phyloP scores from a whole-genome alignment of 2,113 vertebrate genomes.

The Plectropomus leopardus region DNA sequence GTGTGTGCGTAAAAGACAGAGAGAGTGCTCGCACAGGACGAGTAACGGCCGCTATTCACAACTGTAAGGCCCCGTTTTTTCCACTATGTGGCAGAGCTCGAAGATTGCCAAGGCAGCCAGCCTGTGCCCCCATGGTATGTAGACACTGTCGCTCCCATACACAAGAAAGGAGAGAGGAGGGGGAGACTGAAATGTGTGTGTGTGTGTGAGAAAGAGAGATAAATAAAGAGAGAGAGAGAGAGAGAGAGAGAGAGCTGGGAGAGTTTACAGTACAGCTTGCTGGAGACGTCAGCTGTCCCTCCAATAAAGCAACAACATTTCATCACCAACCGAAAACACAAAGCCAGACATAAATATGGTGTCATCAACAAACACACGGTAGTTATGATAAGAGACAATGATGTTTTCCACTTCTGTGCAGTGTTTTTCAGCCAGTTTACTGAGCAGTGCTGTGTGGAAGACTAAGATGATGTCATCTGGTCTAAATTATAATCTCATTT shows the following conservation, averaged over 20 bases:
- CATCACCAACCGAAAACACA: constrained; percentile 6
- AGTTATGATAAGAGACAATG: constrained; percentile 21
- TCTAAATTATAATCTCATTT: neutral
- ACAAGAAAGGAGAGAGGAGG: constrained; percentile 38
- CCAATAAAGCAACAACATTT: constrained; percentile 29
- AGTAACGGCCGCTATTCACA: constrained; percentile 78
- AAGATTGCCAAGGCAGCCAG: constrained; percentile 84
- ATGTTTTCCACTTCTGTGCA: constrained; percentile 24
- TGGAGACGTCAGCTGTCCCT: constrained; percentile 26
- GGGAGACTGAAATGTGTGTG: constrained; percentile 41
- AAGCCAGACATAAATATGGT: constrained; percentile 38
- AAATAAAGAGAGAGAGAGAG: constrained; percentile 5
- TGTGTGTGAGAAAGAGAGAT: neutral
- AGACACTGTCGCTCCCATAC: constrained; percentile 77
- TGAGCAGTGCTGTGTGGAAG: neutral
- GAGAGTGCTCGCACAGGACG: constrained; percentile 38
- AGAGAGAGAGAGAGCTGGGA: constrained; percentile 4
- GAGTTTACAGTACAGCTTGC: constrained; percentile 61
- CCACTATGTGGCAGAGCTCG: constrained; percentile 73
- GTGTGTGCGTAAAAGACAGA: constrained; percentile 20
- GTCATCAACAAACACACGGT: constrained; percentile 22
- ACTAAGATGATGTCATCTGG: neutral
- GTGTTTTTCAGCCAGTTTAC: neutral
- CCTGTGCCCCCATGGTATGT: constrained; percentile 84
- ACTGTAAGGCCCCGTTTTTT: constrained; percentile 67